Conservation (phyloP, 2,797 vertebrate genomes). For the Galaxias olidus region DNA sequence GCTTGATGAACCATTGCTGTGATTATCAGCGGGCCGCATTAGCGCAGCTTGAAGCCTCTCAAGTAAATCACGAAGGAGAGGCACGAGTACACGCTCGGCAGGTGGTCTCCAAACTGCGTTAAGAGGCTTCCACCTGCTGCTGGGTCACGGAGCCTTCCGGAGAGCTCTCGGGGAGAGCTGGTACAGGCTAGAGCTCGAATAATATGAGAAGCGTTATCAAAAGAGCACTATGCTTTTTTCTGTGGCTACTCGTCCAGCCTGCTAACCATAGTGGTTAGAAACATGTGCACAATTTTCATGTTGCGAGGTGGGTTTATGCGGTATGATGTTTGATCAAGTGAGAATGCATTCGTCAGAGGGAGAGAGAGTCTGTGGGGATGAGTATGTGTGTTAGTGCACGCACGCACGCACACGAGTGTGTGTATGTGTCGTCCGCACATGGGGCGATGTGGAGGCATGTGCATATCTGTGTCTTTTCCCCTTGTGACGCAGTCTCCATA, state of each 20-base stretch:
- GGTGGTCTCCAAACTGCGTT: constrained; percentile 68
- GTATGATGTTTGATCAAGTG: not conserved
- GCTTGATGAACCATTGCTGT: constrained; percentile 75
- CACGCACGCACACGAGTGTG: no score
- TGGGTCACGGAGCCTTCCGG: constrained; percentile 68
- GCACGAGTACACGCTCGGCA: constrained; percentile 59
- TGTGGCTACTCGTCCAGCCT: constrained; percentile 55
- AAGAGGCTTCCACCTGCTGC: constrained; percentile 72
- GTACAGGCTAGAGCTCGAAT: constrained; percentile 30
- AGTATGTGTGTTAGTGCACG: constrained; percentile 19
- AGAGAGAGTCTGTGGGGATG: not conserved
- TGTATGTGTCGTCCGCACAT: not conserved
- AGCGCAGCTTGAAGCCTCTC: constrained; percentile 68
- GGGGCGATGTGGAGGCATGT: constrained; percentile 28
- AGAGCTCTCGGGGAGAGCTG: constrained; percentile 39
- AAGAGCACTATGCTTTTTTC: constrained; percentile 44
- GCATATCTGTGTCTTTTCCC: constrained; percentile 31
- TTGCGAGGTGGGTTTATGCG: not conserved
- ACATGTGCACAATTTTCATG: no score
- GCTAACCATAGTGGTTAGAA: constrained; percentile 18
- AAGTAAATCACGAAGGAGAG: constrained; percentile 67
- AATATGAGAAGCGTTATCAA: constrained; percentile 40
- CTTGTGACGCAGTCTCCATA: constrained; percentile 40
- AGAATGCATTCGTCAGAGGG: not conserved
- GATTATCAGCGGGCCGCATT: constrained; percentile 71